Conservation (phyloP, 2,888 invertebrate genomes). For the Penaeus monodon region DNA sequence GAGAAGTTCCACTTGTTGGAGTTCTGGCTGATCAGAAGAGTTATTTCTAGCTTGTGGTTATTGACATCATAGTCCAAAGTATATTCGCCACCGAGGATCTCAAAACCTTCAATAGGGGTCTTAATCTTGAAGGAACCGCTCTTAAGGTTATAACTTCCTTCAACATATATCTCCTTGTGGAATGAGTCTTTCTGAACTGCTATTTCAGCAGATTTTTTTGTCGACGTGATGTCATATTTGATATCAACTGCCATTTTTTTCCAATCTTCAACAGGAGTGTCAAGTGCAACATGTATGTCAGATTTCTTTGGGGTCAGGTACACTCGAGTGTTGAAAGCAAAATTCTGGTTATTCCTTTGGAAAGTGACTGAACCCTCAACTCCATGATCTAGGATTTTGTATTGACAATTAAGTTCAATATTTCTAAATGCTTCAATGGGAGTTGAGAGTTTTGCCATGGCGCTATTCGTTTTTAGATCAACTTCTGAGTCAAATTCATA, state of each 20-base stretch:
- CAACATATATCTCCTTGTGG: constrained; percentile 26
- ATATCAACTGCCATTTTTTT: constrained; percentile 34
- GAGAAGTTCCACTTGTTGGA: constrained; percentile 34
- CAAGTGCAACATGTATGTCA: constrained; percentile 5
- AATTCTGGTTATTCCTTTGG: constrained; percentile 34
- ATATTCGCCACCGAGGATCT: constrained; percentile 38
- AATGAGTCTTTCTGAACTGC: constrained; percentile 21
- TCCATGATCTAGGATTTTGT: background rate
- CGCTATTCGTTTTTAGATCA: background rate
- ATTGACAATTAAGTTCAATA: constrained; percentile 9
- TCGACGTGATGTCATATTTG: constrained; percentile 37
- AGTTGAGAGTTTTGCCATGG: constrained; percentile 8
- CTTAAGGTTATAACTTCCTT: constrained; percentile 31
- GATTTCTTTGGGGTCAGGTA: constrained; percentile 30
- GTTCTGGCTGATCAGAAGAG: constrained; percentile 27
- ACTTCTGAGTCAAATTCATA: constrained; percentile 20
- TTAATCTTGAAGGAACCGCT: constrained; percentile 36
- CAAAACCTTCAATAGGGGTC: constrained; percentile 46
- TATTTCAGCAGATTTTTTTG: constrained; percentile 26
- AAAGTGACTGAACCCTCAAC: constrained; percentile 23
- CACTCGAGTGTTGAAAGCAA: constrained; percentile 26
- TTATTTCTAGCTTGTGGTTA: constrained; percentile 28
- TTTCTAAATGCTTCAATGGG: constrained; percentile 34
- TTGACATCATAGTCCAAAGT: constrained; percentile 23
- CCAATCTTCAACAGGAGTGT: constrained; percentile 34